A percentile compares a stretch with the other conserved stretches of the same genome.
These are phyloP conservation scores for Ceyx margarethae DNA, from an alignment of 2,113 vertebrate species.

Conservation along the genomic window DNA sequence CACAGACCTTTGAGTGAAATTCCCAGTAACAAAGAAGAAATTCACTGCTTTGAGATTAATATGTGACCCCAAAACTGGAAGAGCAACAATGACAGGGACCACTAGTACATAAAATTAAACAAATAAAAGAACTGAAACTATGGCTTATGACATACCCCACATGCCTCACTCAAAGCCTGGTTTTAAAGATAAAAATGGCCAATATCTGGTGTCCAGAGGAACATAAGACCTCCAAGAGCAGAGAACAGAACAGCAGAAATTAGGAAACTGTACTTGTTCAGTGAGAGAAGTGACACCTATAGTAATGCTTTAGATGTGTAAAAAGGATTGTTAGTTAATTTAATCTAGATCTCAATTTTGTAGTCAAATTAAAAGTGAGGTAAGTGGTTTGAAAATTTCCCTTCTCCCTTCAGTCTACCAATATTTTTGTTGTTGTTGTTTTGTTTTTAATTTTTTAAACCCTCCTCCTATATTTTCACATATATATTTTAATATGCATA, in stretches of 20 bases:
- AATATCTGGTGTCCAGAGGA: neutral
- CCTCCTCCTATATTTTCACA: neutral
- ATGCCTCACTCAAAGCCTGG: neutral
- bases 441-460: neutral
- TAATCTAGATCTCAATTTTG: neutral
- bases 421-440: neutral
- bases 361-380: neutral
- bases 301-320: neutral
- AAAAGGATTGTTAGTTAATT: neutral
- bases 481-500: neutral
- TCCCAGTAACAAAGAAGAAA: neutral
- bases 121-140: neutral
- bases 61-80: neutral
- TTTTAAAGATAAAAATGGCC: neutral
- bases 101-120: neutral
- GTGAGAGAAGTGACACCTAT: neutral
- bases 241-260: neutral
- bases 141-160: neutral
- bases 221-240: neutral
- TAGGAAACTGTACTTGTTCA: neutral
- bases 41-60: neutral
- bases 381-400: neutral
- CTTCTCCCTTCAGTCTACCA: neutral
- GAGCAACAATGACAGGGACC: neutral
- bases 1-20: neutral